Evolutionary conservation across 2,888 invertebrate genomes (phyloP).

Genomic region (Amblyteles armatorius): DNA sequence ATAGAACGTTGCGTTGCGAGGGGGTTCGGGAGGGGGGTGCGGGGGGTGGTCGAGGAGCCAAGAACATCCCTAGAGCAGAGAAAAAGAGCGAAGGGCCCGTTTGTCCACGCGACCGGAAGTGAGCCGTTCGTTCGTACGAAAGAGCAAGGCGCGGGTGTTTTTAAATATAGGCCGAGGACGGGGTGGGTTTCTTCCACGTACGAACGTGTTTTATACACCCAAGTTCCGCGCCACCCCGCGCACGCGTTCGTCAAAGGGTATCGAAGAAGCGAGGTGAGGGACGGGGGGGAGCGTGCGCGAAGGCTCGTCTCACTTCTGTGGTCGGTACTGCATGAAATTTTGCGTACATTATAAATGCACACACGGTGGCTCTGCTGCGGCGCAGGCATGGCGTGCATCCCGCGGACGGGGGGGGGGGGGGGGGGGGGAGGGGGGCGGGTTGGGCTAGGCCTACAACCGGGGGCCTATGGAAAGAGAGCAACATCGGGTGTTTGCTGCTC

Average conservation of each 20-base stretch:
- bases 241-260: constrained; percentile 81
- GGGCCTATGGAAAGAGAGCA: constrained; percentile 58
- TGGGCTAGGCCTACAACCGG: constrained; percentile 78
- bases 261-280: constrained; percentile 72
- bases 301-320: constrained; percentile 63
- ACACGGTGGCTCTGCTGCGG: constrained; percentile 62
- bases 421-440: constrained; percentile 69
- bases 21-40: neutral
- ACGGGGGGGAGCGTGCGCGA: constrained; percentile 42
- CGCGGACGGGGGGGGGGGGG: constrained; percentile 42
- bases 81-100: constrained; percentile 56
- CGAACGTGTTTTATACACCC: constrained; percentile 32
- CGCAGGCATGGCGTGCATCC: constrained; percentile 20
- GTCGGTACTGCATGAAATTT: constrained; percentile 82
- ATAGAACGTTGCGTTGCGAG: constrained; percentile 33
- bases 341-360: constrained; percentile 83
- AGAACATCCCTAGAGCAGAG: constrained; percentile 28
- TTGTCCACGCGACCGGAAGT: constrained; percentile 73
- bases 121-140: constrained; percentile 72
- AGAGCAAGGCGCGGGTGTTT: constrained; percentile 68
- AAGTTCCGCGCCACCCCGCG: constrained; percentile 44
- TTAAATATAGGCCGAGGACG: constrained; percentile 76
- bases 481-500: constrained; percentile 43
- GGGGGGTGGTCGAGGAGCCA: neutral
- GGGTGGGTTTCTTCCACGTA: neutral